Evolutionary conservation across 2,797 vertebrate species (phyloP), one percentile per base, ranked within the genome.

Genomic region (Takifugu ocellatus): DNA sequence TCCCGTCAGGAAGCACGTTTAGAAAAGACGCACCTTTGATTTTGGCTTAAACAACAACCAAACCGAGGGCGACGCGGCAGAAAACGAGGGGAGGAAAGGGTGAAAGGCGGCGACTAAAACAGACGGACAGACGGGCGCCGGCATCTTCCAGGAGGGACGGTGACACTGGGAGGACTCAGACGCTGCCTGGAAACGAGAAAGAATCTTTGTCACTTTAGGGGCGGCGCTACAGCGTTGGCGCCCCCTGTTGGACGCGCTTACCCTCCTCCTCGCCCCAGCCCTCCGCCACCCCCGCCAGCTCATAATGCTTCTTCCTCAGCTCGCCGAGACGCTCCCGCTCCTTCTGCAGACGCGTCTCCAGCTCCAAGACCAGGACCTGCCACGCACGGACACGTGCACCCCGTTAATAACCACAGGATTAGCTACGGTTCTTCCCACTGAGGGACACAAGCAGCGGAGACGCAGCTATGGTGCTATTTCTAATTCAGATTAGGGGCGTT

Each of bases 251-350:
- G 5, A 3, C 78, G 47, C 91, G 88, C 89, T 46, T 91, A 39
- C 36, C 88, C 6, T 84, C 84, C 14, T 77, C 92, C 69, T 93
- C 92, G 21, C 92, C 95, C 96, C 96, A 99, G 78, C 96, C 97
- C 76, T 99, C 96, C 0, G 96, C 94, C 9, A 94, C 96, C 0
- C 96, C 96, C 0, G 96, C 97, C 64, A 99, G 88, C 75, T 97
- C 93, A 0, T 99, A 99, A 84, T 99, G 96, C 75, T 98, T 99
- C 88, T 97, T 99, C 70, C 96, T 93, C 72, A 99, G 92, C 59
- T 95, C 95, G 2, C 97, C 96, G 21, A 99, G 91, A 58, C 93
- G 94, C 74, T 96, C 93, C 3, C 96, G 90, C 75, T 99, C 96
- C 82, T 94, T 98, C 88, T 99, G 96, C 66, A 99, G 86, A 43